Evolutionary conservation across 2,797 vertebrate species (phyloP).

Genomic region (Halcyon chelicuti): DNA sequence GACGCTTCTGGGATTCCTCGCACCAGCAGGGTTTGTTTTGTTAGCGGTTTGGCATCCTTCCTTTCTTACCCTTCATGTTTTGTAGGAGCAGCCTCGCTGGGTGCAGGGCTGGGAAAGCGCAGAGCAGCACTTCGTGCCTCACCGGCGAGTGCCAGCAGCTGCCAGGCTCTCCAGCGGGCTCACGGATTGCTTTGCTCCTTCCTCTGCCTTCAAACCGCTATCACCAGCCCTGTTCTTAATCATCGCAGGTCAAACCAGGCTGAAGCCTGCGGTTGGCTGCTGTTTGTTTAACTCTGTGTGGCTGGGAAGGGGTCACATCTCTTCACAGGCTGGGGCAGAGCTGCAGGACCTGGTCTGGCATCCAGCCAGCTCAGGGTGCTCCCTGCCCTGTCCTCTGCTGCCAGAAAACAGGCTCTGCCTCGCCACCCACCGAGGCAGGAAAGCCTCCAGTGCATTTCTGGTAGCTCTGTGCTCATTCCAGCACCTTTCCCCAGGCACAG

Average conservation of each 20-base stretch:
- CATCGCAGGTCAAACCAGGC: background rate
- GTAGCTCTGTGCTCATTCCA: background rate
- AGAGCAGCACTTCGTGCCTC: background rate
- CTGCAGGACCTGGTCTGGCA: background rate
- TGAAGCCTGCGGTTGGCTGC: background rate
- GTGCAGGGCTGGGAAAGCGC: background rate
- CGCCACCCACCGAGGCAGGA: fast-evolving
- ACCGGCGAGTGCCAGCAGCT: background rate
- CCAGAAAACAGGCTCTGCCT: background rate
- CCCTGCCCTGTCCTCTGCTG: background rate
- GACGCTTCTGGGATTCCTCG: conserved; percentile 46
- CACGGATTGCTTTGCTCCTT: background rate
- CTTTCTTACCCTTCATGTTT: background rate
- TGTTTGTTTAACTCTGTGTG: background rate
- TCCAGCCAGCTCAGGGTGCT: fast-evolving
- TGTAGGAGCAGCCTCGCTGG: background rate
- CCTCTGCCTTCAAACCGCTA: background rate
- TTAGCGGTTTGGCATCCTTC: conserved; percentile 37
- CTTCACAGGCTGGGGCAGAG: background rate
- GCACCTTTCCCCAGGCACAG: fast-evolving
- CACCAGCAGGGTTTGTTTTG: conserved; percentile 47
- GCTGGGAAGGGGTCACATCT: background rate
- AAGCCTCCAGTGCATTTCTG: no score
- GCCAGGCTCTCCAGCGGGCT: background rate
- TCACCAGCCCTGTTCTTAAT: background rate